These are phyloP conservation scores for Oxygymnocypris stewartii DNA, from an alignment of 2,113 vertebrate species.

Conservation along the genomic window DNA sequence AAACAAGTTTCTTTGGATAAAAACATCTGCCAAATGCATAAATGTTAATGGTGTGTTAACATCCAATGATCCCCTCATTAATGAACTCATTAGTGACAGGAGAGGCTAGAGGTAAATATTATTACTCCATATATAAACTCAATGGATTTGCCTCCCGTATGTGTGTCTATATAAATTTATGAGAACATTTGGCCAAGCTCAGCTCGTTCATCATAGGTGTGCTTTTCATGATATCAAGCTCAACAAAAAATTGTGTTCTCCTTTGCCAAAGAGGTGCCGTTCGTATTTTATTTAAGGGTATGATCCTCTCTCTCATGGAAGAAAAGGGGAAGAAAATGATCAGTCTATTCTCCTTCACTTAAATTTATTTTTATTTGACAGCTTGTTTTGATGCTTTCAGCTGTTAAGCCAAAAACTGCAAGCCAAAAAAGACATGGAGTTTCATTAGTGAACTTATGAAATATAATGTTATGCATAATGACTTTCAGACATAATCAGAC, in stretches of 20 bases:
- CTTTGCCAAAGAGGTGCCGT: slow-evolving; percentile 19
- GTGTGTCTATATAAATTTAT: slow-evolving; percentile 30
- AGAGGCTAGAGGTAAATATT: slow-evolving; percentile 23
- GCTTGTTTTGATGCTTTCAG: slow-evolving; percentile 43
- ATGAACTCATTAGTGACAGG: neutral
- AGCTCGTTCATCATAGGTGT: slow-evolving; percentile 1
- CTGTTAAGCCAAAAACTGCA: neutral
- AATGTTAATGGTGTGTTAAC: neutral
- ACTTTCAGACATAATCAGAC: neutral
- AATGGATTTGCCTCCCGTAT: slow-evolving; percentile 26
- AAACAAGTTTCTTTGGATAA: neutral
- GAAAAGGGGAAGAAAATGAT: neutral
- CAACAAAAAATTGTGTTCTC: slow-evolving; percentile 13
- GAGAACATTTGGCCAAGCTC: slow-evolving; percentile 25
- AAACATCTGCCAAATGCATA: neutral
- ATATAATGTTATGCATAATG: neutral
- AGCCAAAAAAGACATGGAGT: neutral
- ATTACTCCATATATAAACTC: neutral
- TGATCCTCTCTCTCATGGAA: slow-evolving; percentile 17
- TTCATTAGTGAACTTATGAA: slow-evolving; percentile 9
- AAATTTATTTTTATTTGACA: slow-evolving; percentile 45
- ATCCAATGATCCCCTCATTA: neutral
- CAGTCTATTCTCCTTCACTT: neutral
- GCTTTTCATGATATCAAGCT: slow-evolving; percentile 27
- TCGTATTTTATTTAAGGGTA: neutral